These are phyloP conservation scores for Chionoecetes opilio DNA, from an alignment of 1,140 invertebrate genomes.

Conservation along the genomic window DNA sequence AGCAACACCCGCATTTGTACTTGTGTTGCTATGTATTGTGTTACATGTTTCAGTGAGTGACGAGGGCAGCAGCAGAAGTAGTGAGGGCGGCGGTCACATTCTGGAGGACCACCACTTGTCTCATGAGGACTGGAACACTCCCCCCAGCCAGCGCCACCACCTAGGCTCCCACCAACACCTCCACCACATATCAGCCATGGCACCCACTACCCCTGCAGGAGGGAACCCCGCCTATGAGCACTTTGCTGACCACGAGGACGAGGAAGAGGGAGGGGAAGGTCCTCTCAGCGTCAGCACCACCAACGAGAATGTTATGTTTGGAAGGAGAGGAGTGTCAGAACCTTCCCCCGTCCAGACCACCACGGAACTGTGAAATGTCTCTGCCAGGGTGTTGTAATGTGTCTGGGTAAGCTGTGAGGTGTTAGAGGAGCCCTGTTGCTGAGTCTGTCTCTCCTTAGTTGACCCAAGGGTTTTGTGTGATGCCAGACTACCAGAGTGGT, in stretches of 20 bases:
- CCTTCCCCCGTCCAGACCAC: slow-evolving; percentile 74
- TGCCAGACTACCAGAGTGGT: no score
- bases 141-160: slow-evolving; percentile 53
- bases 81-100: slow-evolving; percentile 38
- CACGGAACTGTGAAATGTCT: slow-evolving; percentile 63
- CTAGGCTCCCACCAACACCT: slow-evolving; percentile 52
- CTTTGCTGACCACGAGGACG: slow-evolving; percentile 62
- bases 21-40: no score
- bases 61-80: slow-evolving; percentile 65
- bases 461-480: no score
- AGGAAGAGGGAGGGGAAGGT: slow-evolving; percentile 63
- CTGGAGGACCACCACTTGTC: slow-evolving; percentile 19
- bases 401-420: no score
- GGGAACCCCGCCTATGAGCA: slow-evolving; percentile 73
- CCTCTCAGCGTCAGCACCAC: slow-evolving; percentile 71
- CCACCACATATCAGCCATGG: slow-evolving; percentile 68
- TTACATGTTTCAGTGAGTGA: slow-evolving; percentile 65
- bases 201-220: slow-evolving; percentile 56
- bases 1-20: no score
- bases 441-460: no score
- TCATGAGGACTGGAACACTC: slow-evolving; percentile 73
- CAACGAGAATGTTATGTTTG: slow-evolving; percentile 77
- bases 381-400: no score
- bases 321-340: slow-evolving; percentile 60
- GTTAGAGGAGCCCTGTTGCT: no score